phyloP scores from a whole-genome alignment of 2,797 vertebrate species.

The Liasis olivaceus region DNA sequence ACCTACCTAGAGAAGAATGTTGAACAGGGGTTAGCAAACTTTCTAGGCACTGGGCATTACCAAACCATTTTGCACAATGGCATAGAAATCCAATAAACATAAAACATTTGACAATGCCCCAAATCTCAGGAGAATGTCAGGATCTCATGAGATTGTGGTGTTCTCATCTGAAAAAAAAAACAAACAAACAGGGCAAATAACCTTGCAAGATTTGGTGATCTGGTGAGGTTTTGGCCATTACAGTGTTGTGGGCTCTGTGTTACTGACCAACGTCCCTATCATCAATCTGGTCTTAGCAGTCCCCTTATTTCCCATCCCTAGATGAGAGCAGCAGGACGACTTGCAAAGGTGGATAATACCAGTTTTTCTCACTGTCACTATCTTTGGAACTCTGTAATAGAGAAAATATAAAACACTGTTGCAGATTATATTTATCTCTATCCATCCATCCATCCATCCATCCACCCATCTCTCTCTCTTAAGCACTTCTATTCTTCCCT shows the following conservation, averaged over 20 bases:
- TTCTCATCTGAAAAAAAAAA: background rate
- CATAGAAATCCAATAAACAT: background rate
- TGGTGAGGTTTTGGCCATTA: background rate
- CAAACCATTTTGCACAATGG: background rate
- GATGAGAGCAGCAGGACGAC: background rate
- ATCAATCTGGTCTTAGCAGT: conserved; percentile 61
- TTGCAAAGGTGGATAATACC: background rate
- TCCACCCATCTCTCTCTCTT: background rate
- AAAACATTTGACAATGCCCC: background rate
- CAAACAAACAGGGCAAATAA: background rate
- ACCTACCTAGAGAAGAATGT: conserved; percentile 48
- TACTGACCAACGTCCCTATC: conserved; percentile 54
- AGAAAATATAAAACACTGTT: background rate
- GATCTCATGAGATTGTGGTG: background rate
- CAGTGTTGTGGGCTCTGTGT: background rate
- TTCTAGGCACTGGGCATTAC: background rate
- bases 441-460: background rate
- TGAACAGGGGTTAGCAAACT: background rate
- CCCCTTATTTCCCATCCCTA: conserved; percentile 70
- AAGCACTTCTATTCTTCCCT: background rate
- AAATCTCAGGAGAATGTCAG: background rate
- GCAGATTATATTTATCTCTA: background rate
- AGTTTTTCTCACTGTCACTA: background rate
- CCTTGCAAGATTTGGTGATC: background rate
- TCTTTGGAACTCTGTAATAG: background rate